Percentiles rank a stretch among this genome's conserved stretches.
Conservation (phyloP, 2,797 vertebrate species). For the Acipenser ruthenus region DNA sequence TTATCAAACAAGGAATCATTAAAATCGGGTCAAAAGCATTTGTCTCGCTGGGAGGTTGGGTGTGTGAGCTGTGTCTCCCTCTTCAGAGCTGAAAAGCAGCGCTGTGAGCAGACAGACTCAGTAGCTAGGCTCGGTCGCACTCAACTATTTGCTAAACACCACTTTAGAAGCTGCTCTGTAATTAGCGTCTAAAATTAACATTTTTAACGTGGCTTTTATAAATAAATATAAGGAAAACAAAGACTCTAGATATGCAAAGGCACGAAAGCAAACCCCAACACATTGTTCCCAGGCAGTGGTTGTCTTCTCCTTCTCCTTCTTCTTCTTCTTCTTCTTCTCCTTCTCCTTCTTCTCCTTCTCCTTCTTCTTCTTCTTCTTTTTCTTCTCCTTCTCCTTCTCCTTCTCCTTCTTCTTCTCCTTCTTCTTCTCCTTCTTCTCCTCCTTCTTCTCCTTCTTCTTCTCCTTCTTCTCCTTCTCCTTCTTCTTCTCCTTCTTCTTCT, state of each 20-base stretch:
- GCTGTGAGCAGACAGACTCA: too few relatives aligned
- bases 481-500: neutral
- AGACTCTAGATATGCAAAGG: too few relatives aligned
- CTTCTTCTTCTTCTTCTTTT: constrained; percentile 13
- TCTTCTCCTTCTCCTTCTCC: neutral
- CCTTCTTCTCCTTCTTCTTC: neutral
- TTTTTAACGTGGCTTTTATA: constrained; percentile 53
- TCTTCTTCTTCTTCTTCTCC: too few relatives aligned
- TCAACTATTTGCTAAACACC: constrained; percentile 53
- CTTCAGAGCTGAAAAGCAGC: too few relatives aligned
- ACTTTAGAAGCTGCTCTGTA: constrained; percentile 70
- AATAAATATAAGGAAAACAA: constrained; percentile 4
- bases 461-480: constrained; percentile 3
- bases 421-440: neutral
- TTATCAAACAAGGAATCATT: too few relatives aligned
- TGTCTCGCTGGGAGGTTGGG: too few relatives aligned
- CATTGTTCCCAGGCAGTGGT: neutral
- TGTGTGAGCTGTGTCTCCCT: too few relatives aligned
- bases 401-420: too few relatives aligned
- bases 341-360: constrained; percentile 15
- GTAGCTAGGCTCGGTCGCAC: too few relatives aligned
- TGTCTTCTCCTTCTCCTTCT: neutral
- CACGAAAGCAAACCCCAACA: neutral
- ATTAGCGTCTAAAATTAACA: constrained; percentile 77
- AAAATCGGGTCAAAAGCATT: too few relatives aligned